Evolutionary conservation across 2,113 vertebrate genomes (phyloP), one percentile per base, ranked within the genome.

Genomic region (Ginglymostoma cirratum): DNA sequence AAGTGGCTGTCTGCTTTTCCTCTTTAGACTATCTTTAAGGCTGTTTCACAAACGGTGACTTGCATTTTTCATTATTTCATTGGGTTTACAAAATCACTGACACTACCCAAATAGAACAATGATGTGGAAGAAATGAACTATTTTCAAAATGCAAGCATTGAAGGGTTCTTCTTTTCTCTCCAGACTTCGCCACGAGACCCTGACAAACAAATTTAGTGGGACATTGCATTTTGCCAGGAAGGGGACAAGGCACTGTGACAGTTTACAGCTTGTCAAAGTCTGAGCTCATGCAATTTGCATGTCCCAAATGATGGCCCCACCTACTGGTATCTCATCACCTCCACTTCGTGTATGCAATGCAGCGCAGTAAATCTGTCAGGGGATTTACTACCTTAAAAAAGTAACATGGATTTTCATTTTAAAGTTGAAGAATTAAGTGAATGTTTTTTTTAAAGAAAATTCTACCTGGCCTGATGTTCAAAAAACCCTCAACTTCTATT

Each of bases 81-180:
- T 21, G n/a, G 30, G 38, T 92, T 92, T 17, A 7, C 61, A 66
- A n/a, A 93, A 93, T 67, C n/a, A 27, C 6, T 65, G 65, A 6
- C 7, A 38, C 61, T 66, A 21, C 67, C 30, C 34, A 67, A 90
- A 93, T 38, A 66, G 34, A 93, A 61, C 55, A 93, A 93, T n/a
- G 30, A 67, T 67, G 61, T 93, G 61, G 55, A 67, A 93, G 38
- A 93, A 93, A 66, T 93, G 89, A 67, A 93, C 38, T 93, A 93
- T 66, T 67, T 66, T 6, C 61, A 93, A 93, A 66, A n/a, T 66
- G 34, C 61, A 93, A 38, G 52, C n/a, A 34, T n/a, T 65, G 89
- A 61, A 65, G 34, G n/a, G 17, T 38, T 34, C 61, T 92, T n/a
- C 5, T 66, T 92, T 92, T 38, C 19, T 66, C 30, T n/a, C 55